These are phyloP conservation scores for Erebia aethiops DNA, from an alignment of 2,888 invertebrate genomes.

Conservation along the genomic window DNA sequence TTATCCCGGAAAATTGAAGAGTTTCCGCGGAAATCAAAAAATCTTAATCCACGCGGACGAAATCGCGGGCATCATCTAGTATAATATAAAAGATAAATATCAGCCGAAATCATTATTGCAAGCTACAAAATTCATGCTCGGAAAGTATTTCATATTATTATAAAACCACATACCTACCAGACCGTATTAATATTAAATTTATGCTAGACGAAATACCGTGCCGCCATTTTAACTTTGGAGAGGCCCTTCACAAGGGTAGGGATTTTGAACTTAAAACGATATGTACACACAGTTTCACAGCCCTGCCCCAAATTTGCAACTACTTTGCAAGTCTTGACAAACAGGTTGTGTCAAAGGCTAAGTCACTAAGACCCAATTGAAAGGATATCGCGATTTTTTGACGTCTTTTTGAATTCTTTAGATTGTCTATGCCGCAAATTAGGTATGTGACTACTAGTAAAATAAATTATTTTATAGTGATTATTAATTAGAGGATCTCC, in stretches of 20 bases:
- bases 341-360: slow-evolving; percentile 51
- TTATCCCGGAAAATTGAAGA: no score
- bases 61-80: no score
- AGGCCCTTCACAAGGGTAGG: slow-evolving; percentile 21
- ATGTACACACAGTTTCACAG: slow-evolving; percentile 38
- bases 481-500: no score
- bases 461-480: no score
- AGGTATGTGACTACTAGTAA: no score
- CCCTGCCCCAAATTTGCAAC: slow-evolving; percentile 42
- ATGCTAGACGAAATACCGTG: slow-evolving; percentile 1
- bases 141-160: slow-evolving; percentile 6
- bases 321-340: slow-evolving; percentile 60
- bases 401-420: no score
- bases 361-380: slow-evolving; percentile 45
- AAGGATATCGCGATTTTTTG: slow-evolving; percentile 26
- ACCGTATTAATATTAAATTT: slow-evolving; percentile 16
- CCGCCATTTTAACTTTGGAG: slow-evolving; percentile 20
- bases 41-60: no score
- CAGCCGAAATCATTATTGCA: not conserved
- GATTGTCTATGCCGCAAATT: no score
- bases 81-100: not conserved
- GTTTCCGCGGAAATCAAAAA: no score
- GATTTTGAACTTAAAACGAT: slow-evolving; percentile 29
- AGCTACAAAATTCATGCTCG: not conserved
- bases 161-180: slow-evolving; percentile 2